Percentiles rank a stretch among this genome's conserved stretches.
Evolutionary conservation across 2,888 invertebrate species (phyloP).

Genomic region (Prosopocoilus inquinatus): DNA sequence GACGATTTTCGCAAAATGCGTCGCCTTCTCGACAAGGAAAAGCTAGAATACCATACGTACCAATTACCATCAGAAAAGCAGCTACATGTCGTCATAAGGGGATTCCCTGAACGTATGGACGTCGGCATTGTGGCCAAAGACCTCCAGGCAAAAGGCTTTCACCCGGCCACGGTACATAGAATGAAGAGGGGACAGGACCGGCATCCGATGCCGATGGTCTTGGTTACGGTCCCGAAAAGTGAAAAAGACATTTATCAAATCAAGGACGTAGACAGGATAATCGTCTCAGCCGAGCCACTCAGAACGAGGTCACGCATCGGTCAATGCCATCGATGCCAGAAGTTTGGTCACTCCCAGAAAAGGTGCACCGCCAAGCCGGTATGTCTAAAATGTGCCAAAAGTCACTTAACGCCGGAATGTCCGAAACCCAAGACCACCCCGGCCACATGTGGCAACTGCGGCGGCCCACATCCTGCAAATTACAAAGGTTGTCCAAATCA

Average conservation of each 20-base stretch:
- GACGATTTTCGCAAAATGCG: background rate
- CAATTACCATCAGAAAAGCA: background rate
- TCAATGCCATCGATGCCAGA: no score
- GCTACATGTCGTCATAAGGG: background rate
- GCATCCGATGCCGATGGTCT: background rate
- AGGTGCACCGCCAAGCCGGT: no score
- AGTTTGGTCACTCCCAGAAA: no score
- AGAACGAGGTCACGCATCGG: background rate
- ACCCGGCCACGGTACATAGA: background rate
- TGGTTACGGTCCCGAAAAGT: background rate
- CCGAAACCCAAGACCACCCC: no score
- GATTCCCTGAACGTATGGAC: background rate
- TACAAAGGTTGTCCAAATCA: no score
- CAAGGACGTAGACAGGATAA: background rate
- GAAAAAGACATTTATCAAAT: background rate
- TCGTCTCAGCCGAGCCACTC: background rate
- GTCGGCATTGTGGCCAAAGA: background rate
- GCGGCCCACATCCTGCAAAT: no score
- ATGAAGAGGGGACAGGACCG: background rate
- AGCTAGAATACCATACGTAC: background rate
- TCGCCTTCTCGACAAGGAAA: background rate
- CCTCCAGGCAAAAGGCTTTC: background rate
- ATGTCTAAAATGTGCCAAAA: no score
- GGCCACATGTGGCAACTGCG: no score
- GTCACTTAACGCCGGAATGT: no score